Evolutionary conservation across 2,113 vertebrate species (phyloP), one percentile per base, ranked within the genome.

Genomic region (Engraulis encrasicolus): DNA sequence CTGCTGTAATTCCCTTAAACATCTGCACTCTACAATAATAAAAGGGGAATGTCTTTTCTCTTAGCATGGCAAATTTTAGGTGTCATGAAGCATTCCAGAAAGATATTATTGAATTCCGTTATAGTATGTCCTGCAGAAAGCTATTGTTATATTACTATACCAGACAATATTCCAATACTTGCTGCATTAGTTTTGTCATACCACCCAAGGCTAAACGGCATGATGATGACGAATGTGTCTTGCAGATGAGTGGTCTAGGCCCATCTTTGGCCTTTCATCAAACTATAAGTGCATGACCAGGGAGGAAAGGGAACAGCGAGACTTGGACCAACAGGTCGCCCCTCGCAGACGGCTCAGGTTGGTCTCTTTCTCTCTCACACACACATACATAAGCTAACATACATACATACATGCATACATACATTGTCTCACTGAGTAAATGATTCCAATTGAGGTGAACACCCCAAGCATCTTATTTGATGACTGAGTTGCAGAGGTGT

Each of bases 251-350:
- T 99, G 98, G 98, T 99, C 98, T 2, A 92, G 98, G 81, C 98
- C 98, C 5, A 99, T 99, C 91, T 99, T 99, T 49, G 98, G 98
- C 71, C 91, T 99, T 87, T 98, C 97, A 9, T 99, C 98, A 20
- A 99, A 99, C 92, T 99, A 98, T 86, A 99, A 99, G 88, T 97
- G 97, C 38, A 99, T 99, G 98, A 99, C 98, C 9, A 95, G 98
- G 84, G 98, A 99, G 89, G 98, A 99, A 90, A 93, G 98, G 12
- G 97, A 99, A 71, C 98, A 99, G 92, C 96, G 98, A 88, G 98
- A 99, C 81, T 93, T 99, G 85, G 98, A 99, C 85, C 98, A 99
- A 91, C 98, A 99, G 97, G 97, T 98, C 87, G 97, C 97, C 6
- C 94, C 98, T 78, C 96, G 95, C 88, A 94, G 97, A 50, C 78